Base-by-base conservation (phyloP, 2,888 invertebrate species). In the Palloptera scutellata region DNA sequence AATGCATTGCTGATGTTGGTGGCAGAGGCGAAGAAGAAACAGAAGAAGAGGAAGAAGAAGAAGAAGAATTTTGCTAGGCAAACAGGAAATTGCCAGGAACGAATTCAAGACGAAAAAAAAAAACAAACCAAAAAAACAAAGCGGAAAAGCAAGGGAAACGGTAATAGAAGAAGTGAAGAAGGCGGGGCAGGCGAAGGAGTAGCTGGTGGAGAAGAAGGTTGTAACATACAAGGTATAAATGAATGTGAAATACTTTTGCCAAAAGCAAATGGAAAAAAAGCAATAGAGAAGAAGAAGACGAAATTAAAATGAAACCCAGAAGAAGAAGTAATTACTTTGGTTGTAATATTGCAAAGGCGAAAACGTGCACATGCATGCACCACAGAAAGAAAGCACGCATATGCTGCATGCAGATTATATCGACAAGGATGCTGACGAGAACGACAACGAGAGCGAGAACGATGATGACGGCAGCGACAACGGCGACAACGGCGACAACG, bases 81-180 rank as follows among this genome's bases (percentile, higher is more conserved):
- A 71, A 72, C 74, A 74, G 74, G 74, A 74, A 74, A 70, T 74
- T 72, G 72, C 72, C 68, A 72, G 73, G 73, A 73, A 73, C 67
- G 69, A 72, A 72, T 70, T 69, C 54, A n/a, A n/a, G n/a, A n/a
- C n/a, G n/a, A n/a, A n/a, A n/a, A n/a, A n/a, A n/a, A n/a, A n/a
- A n/a, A n/a, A n/a, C n/a, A n/a, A n/a, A n/a, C n/a, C n/a, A 69
- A 70, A 66, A 15, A 48, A 2, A 48, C 2, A 48, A 48, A 48
- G 13, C 51, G 51, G 13, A 13, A n/a, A 15, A n/a, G n/a, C n/a
- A n/a, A n/a, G n/a, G n/a, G n/a, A n/a, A n/a, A n/a, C n/a, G n/a
- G n/a, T n/a, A n/a, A n/a, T n/a, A n/a, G n/a, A n/a, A n/a, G n/a
- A n/a, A n/a, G n/a, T n/a, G n/a, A n/a, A n/a, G n/a, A n/a, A n/a